Evolutionary conservation across 2,888 invertebrate species (phyloP).

Genomic region (Halictus quadricinctus): DNA sequence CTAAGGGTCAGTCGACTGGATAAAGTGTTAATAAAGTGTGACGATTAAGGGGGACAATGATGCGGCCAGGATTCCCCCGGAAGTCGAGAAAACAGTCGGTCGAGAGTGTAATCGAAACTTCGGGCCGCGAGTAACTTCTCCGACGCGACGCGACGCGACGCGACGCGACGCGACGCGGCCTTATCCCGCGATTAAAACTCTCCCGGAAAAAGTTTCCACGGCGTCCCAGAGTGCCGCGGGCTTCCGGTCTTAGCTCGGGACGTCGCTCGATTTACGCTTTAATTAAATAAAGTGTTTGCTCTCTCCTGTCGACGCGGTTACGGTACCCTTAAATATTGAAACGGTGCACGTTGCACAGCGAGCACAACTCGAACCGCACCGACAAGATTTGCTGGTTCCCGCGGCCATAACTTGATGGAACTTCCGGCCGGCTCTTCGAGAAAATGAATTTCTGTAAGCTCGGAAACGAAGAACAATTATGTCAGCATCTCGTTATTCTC

Average conservation of each 20-base stretch:
- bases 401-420: not conserved
- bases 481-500: not conserved
- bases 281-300: slow-evolving; percentile 18
- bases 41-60: slow-evolving; percentile 14
- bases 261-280: slow-evolving; percentile 17
- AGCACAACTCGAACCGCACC: not conserved
- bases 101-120: slow-evolving; percentile 47
- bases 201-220: slow-evolving; percentile 29
- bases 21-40: slow-evolving; percentile 30
- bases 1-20: not conserved
- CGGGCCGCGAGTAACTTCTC: slow-evolving; percentile 35
- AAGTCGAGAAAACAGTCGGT: slow-evolving; percentile 42
- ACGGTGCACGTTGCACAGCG: not conserved
- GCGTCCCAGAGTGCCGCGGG: not conserved
- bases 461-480: too few relatives aligned
- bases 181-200: slow-evolving; percentile 47
- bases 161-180: slow-evolving; percentile 14
- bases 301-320: slow-evolving; percentile 10
- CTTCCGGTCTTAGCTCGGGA: slow-evolving; percentile 14
- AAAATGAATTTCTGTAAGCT: not conserved
- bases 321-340: slow-evolving; percentile 5
- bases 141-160: slow-evolving; percentile 4
- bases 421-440: not conserved
- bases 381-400: not conserved
- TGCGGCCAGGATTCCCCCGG: slow-evolving; percentile 12